These are phyloP conservation scores for Prunella himalayana DNA, from an alignment of 2,113 vertebrate genomes.

Conservation along the genomic window DNA sequence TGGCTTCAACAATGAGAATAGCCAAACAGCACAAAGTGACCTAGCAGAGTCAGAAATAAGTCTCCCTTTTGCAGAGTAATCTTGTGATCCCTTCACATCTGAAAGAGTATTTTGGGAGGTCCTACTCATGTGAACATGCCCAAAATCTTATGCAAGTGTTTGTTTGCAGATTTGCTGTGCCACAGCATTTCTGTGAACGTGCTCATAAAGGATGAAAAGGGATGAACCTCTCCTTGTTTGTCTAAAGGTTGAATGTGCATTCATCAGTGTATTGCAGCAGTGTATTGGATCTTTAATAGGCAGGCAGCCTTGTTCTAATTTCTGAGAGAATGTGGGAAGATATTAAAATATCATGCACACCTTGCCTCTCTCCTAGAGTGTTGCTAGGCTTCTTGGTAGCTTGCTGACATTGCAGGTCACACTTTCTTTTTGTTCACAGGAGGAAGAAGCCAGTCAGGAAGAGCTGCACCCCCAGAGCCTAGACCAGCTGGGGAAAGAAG, in stretches of 20 bases:
- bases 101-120: neutral
- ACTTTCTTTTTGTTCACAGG: constrained; percentile 26
- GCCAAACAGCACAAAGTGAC: neutral
- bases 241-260: neutral
- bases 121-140: neutral
- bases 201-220: neutral
- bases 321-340: neutral
- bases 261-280: neutral
- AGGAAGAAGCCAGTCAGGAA: constrained; percentile 33
- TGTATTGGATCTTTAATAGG: neutral
- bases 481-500: neutral
- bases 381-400: neutral
- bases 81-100: neutral
- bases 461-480: neutral
- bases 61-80: neutral
- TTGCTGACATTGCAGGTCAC: neutral
- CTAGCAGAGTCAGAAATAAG: neutral
- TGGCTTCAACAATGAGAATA: neutral
- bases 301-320: neutral
- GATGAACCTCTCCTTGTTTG: neutral
- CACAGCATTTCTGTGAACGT: neutral
- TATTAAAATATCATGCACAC: neutral
- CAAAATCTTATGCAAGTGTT: neutral
- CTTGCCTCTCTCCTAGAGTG: neutral
- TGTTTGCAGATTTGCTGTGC: neutral